Conservation (phyloP, 2,888 invertebrate species). For the Eudasyphora cyanicolor region DNA sequence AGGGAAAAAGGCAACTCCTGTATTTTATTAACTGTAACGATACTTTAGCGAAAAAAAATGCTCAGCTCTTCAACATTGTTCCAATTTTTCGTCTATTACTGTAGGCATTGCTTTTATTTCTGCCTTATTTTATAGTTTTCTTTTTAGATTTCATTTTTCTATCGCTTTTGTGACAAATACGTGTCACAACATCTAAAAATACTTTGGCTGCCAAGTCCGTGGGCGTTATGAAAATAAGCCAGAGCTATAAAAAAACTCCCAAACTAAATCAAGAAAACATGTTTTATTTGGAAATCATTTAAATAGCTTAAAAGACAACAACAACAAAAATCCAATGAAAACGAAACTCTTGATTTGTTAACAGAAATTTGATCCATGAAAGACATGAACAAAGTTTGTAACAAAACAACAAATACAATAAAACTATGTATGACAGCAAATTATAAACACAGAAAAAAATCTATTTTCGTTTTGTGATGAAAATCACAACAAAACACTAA, state of each 20-base stretch:
- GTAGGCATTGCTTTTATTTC: too few relatives aligned
- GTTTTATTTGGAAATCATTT: constrained; percentile 34
- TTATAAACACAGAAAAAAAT: neutral
- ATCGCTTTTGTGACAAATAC: neutral
- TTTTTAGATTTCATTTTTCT: too few relatives aligned
- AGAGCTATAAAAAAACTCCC: neutral
- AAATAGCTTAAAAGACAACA: constrained; percentile 7
- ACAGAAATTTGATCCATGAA: constrained; percentile 1
- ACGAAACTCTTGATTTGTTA: neutral
- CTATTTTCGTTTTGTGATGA: constrained; percentile 22
- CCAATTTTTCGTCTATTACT: too few relatives aligned
- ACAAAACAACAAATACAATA: neutral
- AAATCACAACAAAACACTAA: neutral
- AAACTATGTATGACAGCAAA: neutral
- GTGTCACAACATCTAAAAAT: neutral
- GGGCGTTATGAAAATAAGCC: constrained; percentile 24
- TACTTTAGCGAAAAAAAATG: too few relatives aligned
- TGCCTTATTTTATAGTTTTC: too few relatives aligned
- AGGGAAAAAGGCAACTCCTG: too few relatives aligned
- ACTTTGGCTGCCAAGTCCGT: constrained; percentile 33
- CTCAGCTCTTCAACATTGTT: too few relatives aligned
- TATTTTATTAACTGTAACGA: too few relatives aligned
- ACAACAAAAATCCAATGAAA: neutral
- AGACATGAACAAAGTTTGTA: neutral
- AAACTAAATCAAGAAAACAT: constrained; percentile 13